Base-by-base conservation (phyloP, 2,888 invertebrate species). In the Stenoptilia bipunctidactyla region DNA sequence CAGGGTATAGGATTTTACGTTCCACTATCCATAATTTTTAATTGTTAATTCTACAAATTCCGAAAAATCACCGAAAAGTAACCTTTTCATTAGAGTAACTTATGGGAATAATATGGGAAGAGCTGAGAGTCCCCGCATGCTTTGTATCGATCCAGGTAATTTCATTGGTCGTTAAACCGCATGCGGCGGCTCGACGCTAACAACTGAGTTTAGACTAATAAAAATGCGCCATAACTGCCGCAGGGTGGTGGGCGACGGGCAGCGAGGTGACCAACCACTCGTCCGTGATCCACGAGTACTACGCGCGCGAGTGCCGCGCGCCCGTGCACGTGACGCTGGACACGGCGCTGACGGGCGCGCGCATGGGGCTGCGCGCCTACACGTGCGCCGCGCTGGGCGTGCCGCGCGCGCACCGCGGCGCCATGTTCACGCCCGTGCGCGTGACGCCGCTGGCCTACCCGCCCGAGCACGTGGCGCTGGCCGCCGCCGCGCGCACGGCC, bases 231-330 rank as follows among this genome's bases (percentile, higher is more conserved):
- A n/a, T n/a, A n/a, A n/a, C n/a, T n/a, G n/a, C n/a, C n/a, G 9
- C 53, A 87, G 87, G 99, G 15, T 99, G 99, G 99, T 98, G 93
- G 93, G 97, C 98, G 1, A 99, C 98, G 0, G 97, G 98, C 39
- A 92, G 94, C 53, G 98, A 98, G 75, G 96, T 99, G 34, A 97
- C 98, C 0, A 96, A 95, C 64, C 97, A 97, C 79, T 97, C 97
- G 40, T 94, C 96, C 0, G 93, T 98, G 40, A 98, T 98, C 66
- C 98, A 98, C 63, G 97, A 98, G 69, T 98, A 98, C 80, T 98
- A 98, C 73, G 90, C 96, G 9, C 89, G 97, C 47, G 97, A 97
- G 80, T 95, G 96, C 66, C 92, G 92, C 57, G 93, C 92, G 73
- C 97, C 98, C 0, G 92, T 99, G 35, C 97, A 98, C 72, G 87